Base-by-base conservation (phyloP, 2,888 invertebrate species). In the Odontothrips loti region DNA sequence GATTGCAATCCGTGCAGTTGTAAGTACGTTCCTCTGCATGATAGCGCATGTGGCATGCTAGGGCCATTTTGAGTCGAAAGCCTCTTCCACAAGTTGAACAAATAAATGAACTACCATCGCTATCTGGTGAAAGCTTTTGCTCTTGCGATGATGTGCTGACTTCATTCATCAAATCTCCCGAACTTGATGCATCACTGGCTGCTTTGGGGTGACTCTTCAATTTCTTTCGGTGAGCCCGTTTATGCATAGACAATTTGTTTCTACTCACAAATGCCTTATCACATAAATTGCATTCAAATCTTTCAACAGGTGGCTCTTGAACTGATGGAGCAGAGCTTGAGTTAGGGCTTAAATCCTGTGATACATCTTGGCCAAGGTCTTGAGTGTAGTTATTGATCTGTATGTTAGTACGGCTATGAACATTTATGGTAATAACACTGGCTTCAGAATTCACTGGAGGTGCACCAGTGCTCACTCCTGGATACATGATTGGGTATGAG, bases 181-280 rank as follows among this genome's bases (percentile, higher is more conserved):
- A 75, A 75, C 68, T 75, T 9, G 68, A 75, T 23, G 68, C 23
- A 75, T 75, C 68, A 12, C 12, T 75, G 27, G 27, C 23, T 27
- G 68, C 27, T 75, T 75, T 75, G 12, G n/a, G 68, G n/a, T 75
- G 68, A 27, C n/a, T 27, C 27, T 75, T 75, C 23, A 27, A 27
- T 75, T 75, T 75, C 27, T 75, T 75, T 23, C 68, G 23, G 12
- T 75, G 68, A 27, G 68, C 27, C 27, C 68, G 68, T 27, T 75
- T 75, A 27, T 75, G 68, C 68, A 75, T 75, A 75, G 68, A 27
- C 68, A 75, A 75, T 27, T 75, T 75, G 68, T 75, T 75, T 75
- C 68, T 75, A 27, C 27, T 75, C 12, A 10, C 68, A 75, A 75
- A 75, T 27, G 23, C 68, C 23, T 75, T 75, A 75, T 75, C 68